Evolutionary conservation across 1,140 invertebrate genomes (phyloP), one percentile per base, ranked within the genome.

Genomic region (Dufourea novaeangliae): DNA sequence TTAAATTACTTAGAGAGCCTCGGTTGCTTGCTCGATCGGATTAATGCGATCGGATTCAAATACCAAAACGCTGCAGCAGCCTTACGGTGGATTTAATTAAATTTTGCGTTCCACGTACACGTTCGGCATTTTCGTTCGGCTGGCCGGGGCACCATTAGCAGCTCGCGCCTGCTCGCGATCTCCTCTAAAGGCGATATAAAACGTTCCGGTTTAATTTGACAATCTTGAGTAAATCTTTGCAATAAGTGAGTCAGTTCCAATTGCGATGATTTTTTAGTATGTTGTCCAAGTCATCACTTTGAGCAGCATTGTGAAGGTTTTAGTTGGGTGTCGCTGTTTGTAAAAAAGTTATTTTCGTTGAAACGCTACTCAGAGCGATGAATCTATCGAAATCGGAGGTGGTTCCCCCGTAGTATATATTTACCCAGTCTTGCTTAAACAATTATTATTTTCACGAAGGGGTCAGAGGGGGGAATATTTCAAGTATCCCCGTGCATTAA

Each of bases 21-120:
- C 34, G 71, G 64, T 74, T 66, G 64, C 64, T 75, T 75, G 73
- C 64, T 37, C 64, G 64, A 75, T 68, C 73, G 64, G n/a, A 68
- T 75, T 66, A 74, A 66, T n/a, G 46, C 57, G 61, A 74, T 75
- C 73, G 73, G 64, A 67, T 75, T 75, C 73, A n/a, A 68, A 68
- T 68, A 59, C 73, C 73, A 64, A 52, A 73, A 64, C 59, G 59
- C 44, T 37, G 59, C 27, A 67, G 57, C 63, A 67, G 57, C 63
- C 39, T 75, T 41, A 34, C 64, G n/a, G 20, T 44, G 54, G 64
- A 68, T 75, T 75, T 75, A 75, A 75, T 75, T 75, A 75, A 75
- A 75, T 75, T 75, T 75, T 68, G n/a, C 73, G 27, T 20, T n/a
- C 14, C 11, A 12, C 41, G 54, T 68, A 69, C 39, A 57, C 22